Percentiles rank a stretch among this genome's conserved stretches.
These are phyloP conservation scores for Netelia virgata DNA, from an alignment of 2,888 invertebrate genomes.

Conservation along the genomic window DNA sequence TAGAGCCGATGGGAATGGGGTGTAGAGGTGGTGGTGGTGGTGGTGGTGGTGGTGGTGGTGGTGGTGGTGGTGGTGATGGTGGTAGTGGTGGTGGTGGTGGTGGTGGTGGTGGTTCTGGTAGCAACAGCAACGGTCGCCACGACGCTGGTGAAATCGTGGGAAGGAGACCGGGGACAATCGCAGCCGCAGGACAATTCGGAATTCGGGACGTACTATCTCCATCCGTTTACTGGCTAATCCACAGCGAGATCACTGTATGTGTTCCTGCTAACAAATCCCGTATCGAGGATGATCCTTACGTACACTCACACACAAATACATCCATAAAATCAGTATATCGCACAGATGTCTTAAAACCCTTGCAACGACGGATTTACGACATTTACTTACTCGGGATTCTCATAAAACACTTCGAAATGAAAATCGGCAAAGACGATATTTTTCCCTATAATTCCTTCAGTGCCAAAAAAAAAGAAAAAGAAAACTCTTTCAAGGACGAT, in stretches of 20 bases:
- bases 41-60: neutral
- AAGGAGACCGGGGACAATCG: conserved; percentile 34
- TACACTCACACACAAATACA: neutral
- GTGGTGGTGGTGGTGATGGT: neutral
- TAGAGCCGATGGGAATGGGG: conserved; percentile 59
- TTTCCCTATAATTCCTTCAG: too few species aligned
- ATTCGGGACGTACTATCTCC: conserved; percentile 46
- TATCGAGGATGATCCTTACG: conserved; percentile 16
- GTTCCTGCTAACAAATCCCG: conserved; percentile 13
- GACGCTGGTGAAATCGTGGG: conserved; percentile 44
- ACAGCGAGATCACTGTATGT: conserved; percentile 11
- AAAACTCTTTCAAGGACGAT: too few species aligned
- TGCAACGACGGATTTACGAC: too few species aligned
- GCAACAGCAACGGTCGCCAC: conserved; percentile 24
- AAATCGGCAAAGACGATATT: too few species aligned
- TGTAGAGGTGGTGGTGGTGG: conserved; percentile 1
- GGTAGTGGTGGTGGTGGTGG: conserved; percentile 3
- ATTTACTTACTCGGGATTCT: too few species aligned
- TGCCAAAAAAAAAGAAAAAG: too few species aligned
- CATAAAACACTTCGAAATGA: too few species aligned
- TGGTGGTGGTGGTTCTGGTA: neutral
- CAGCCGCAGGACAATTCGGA: conserved; percentile 56
- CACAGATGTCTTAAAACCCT: too few species aligned
- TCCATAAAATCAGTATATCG: too few species aligned
- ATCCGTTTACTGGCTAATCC: conserved; percentile 22